phyloP scores from a whole-genome alignment of 1,140 invertebrate genomes.

The Cecropterus lyciades region DNA sequence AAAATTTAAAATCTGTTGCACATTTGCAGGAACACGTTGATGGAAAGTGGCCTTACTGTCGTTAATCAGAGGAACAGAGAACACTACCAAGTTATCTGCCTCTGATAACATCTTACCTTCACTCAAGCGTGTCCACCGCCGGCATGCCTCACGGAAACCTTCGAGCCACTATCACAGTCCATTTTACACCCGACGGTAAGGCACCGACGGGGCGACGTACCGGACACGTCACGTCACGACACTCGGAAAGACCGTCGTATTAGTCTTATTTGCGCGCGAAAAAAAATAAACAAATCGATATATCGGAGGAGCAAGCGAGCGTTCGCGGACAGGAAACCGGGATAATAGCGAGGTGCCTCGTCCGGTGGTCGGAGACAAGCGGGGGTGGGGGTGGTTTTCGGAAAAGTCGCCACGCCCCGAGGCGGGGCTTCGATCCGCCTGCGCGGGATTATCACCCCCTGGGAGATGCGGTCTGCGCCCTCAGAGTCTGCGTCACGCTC shows the following conservation, averaged over 20 bases:
- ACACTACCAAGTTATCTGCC: not conserved
- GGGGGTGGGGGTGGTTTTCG: conserved; percentile 53
- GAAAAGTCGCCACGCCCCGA: conserved; percentile 55
- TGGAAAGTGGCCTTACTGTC: not conserved
- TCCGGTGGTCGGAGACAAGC: conserved; percentile 63
- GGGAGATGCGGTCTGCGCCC: conserved; percentile 41
- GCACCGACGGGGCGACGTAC: conserved; percentile 45
- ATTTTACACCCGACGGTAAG: conserved; percentile 43
- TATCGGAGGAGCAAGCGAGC: conserved; percentile 71
- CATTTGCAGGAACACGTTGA: no score
- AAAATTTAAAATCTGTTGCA: no score
- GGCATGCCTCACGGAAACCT: conserved; percentile 43
- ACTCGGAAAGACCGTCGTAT: conserved; percentile 65
- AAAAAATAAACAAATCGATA: conserved; percentile 81
- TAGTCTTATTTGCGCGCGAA: conserved; percentile 68
- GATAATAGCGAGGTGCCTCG: conserved; percentile 77
- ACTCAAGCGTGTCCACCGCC: conserved; percentile 39
- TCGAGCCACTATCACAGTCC: conserved; percentile 45
- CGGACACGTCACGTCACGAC: conserved; percentile 56
- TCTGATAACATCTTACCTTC: conserved; percentile 50
- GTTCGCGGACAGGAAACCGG: conserved; percentile 77
- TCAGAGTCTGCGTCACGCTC: conserved; percentile 29
- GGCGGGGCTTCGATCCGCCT: conserved; percentile 63
- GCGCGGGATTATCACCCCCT: conserved; percentile 65
- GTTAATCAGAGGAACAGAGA: not conserved